Conservation (phyloP, 2,888 invertebrate species). For the Podabrus alpinus region DNA sequence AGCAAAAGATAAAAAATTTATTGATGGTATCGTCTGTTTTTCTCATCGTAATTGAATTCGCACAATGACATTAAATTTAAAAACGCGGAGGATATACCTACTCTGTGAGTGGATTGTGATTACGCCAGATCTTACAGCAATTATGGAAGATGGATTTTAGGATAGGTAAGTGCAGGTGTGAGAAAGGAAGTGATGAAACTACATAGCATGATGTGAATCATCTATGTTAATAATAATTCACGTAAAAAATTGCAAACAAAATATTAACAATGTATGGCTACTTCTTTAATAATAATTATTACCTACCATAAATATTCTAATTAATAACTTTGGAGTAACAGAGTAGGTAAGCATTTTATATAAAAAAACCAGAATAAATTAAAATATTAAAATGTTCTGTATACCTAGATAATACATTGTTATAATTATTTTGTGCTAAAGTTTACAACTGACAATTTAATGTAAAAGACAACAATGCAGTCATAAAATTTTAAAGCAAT, state of each 20-base stretch:
- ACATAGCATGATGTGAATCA: slow-evolving; percentile 19
- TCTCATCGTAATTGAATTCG: not conserved
- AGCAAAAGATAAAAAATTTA: not conserved
- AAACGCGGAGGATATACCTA: not conserved
- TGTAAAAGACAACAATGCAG: not conserved
- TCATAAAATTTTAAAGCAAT: not conserved
- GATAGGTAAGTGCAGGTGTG: slow-evolving; percentile 38
- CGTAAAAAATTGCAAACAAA: slow-evolving; percentile 1
- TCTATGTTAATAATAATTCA: slow-evolving; percentile 6
- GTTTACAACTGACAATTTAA: not conserved
- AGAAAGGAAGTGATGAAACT: slow-evolving; percentile 39
- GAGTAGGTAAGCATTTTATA: not conserved
- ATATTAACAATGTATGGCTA: not conserved
- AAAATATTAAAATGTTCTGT: not conserved
- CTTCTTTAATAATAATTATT: not conserved
- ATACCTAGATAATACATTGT: not conserved
- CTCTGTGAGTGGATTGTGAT: slow-evolving; percentile 7
- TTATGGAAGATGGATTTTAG: slow-evolving; percentile 33
- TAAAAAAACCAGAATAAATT: not conserved
- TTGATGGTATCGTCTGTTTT: not conserved
- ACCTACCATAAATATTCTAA: not conserved
- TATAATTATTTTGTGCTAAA: not conserved
- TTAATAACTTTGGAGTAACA: not conserved
- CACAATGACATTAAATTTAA: not conserved
- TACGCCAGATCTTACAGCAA: slow-evolving; percentile 26